Percentiles rank a stretch among this genome's conserved stretches.
Evolutionary conservation across 2,888 invertebrate species (phyloP).

Genomic region (Eudasyphora cyanicolor): DNA sequence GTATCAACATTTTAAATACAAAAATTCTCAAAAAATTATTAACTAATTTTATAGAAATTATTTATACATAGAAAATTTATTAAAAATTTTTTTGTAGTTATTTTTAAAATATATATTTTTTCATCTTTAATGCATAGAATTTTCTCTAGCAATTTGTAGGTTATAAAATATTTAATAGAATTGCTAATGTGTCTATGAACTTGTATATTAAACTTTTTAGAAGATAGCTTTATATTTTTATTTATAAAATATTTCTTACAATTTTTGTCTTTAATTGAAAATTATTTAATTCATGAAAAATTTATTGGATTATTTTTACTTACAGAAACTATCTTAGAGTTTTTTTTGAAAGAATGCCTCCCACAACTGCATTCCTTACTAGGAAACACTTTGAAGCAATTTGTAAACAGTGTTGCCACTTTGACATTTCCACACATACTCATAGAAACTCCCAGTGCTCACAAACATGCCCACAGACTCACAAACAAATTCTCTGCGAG

Average conservation of each 20-base stretch:
- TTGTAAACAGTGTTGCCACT: constrained; percentile 17
- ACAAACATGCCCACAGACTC: not conserved
- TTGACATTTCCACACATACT: not conserved
- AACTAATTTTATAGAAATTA: not conserved
- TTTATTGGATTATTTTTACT: too few species aligned
- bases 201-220: too few species aligned
- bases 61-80: not conserved
- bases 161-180: too few species aligned
- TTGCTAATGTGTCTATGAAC: too few species aligned
- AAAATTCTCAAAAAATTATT: not conserved
- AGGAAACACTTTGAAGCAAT: not conserved
- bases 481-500: not conserved
- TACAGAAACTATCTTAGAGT: not conserved
- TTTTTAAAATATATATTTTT: too few species aligned
- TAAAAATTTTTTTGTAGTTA: not conserved
- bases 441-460: not conserved
- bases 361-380: not conserved
- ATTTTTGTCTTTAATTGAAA: too few species aligned
- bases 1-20: not conserved
- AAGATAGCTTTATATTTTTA: too few species aligned
- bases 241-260: too few species aligned
- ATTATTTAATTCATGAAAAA: too few species aligned
- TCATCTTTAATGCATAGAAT: too few species aligned
- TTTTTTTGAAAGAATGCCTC: not conserved
- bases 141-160: too few species aligned